These are phyloP conservation scores for Trachelipus rathkii DNA, from an alignment of 1,140 invertebrate genomes.

Conservation along the genomic window DNA sequence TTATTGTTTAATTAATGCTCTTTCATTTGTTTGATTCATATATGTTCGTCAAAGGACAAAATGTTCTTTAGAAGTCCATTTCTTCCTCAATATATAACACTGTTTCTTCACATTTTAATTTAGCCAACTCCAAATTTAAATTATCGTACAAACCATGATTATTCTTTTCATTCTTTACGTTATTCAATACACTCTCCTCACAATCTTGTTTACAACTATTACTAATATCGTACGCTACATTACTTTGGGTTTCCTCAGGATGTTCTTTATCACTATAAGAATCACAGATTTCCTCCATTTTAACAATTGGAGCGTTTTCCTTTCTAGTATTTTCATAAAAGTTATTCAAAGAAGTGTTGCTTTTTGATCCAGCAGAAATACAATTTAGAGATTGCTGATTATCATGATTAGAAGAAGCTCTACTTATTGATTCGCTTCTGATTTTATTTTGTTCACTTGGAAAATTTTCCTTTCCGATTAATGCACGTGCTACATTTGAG, in stretches of 20 bases:
- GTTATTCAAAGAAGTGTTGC: background rate
- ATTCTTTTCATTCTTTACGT: too few species aligned
- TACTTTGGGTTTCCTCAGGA: background rate
- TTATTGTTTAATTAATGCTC: too few species aligned
- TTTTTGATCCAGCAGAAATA: background rate
- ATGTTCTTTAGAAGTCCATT: background rate
- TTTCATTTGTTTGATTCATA: too few species aligned
- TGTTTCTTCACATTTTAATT: too few species aligned
- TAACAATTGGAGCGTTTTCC: background rate
- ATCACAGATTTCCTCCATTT: slow-evolving; percentile 12
- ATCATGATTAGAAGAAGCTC: background rate
- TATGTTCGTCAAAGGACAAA: too few species aligned
- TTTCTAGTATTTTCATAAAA: background rate
- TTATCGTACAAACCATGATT: too few species aligned
- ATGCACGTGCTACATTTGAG: too few species aligned
- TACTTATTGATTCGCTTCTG: background rate
- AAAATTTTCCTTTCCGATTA: background rate
- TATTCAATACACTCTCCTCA: background rate
- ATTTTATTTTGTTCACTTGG: background rate
- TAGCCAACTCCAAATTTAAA: too few species aligned
- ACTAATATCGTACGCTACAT: background rate
- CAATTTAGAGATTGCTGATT: background rate
- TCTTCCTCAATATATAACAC: background rate
- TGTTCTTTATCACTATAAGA: background rate
- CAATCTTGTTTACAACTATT: background rate